Conservation (phyloP, 2,888 invertebrate genomes). For the Melikaiella ostensackeni region DNA sequence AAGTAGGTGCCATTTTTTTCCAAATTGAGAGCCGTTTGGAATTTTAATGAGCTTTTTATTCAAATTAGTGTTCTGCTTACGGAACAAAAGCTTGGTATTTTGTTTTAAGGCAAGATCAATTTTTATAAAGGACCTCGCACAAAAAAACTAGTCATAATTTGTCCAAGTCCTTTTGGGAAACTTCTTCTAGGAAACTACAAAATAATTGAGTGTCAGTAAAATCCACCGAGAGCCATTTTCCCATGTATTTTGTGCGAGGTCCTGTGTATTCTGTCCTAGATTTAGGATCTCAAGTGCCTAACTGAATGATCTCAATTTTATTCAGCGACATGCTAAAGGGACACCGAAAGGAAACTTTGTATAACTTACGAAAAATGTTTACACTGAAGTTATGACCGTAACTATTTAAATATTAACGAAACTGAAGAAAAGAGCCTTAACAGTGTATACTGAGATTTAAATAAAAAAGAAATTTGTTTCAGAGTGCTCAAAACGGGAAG, state of each 20-base stretch:
- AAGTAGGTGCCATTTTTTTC: background rate
- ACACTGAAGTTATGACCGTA: background rate
- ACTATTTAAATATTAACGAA: background rate
- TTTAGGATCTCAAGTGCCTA: conserved; percentile 20
- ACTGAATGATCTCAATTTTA: background rate
- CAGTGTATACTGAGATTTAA: conserved; percentile 23
- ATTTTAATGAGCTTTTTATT: background rate
- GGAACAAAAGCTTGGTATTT: background rate
- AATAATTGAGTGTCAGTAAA: too few relatives aligned
- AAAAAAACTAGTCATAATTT: too few relatives aligned
- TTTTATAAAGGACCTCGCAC: too few relatives aligned
- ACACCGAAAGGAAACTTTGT: background rate
- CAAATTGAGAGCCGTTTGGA: background rate
- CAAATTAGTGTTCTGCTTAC: background rate
- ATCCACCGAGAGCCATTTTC: too few relatives aligned
- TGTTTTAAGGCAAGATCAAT: background rate
- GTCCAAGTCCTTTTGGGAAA: too few relatives aligned
- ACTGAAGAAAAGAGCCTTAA: background rate
- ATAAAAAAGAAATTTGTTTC: background rate
- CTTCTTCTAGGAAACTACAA: too few relatives aligned
- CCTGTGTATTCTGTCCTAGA: conserved; percentile 21
- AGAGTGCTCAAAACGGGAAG: background rate
- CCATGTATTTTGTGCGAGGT: too few relatives aligned
- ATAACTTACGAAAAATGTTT: background rate
- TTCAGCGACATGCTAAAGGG: background rate